Conservation (phyloP, 2,888 invertebrate species). For the Argyresthia goedartella region DNA sequence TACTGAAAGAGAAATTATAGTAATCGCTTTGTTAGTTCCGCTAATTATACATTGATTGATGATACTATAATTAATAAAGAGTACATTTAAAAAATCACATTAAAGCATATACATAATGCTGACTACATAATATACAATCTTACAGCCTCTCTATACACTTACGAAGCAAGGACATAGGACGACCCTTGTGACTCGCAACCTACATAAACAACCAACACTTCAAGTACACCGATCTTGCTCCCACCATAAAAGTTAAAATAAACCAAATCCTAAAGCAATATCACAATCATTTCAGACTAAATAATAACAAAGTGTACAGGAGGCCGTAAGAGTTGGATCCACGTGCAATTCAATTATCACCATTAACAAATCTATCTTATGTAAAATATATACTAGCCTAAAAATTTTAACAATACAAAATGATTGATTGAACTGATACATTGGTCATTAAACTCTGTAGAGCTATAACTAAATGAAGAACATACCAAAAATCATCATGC, state of each 20-base stretch:
- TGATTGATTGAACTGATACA: slow-evolving; percentile 46
- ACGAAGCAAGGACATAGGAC: slow-evolving; percentile 9
- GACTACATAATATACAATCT: slow-evolving; percentile 66
- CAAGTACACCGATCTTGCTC: slow-evolving; percentile 28
- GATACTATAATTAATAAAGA: slow-evolving; percentile 63
- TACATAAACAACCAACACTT: slow-evolving; percentile 48
- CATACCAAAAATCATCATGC: slow-evolving; percentile 51
- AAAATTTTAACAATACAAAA: slow-evolving; percentile 69
- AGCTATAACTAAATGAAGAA: slow-evolving; percentile 67
- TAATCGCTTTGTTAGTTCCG: slow-evolving; percentile 59
- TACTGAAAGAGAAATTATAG: slow-evolving; percentile 59
- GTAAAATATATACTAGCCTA: slow-evolving; percentile 68
- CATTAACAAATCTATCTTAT: slow-evolving; percentile 71
- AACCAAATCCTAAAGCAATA: slow-evolving; percentile 29
- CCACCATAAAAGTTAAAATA: slow-evolving; percentile 10
- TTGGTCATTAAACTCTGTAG: slow-evolving; percentile 67
- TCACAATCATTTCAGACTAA: slow-evolving; percentile 66
- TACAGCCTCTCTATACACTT: slow-evolving; percentile 49
- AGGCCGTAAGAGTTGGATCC: slow-evolving; percentile 62
- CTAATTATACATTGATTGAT: slow-evolving; percentile 65
- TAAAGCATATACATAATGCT: slow-evolving; percentile 73
- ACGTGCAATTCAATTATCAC: slow-evolving; percentile 66
- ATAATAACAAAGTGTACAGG: slow-evolving; percentile 50
- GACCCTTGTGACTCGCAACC: slow-evolving; percentile 15
- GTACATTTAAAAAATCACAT: slow-evolving; percentile 73